Percentiles rank a stretch among this genome's conserved stretches.
Evolutionary conservation across 2,888 invertebrate species (phyloP).

Genomic region (Romanomermis culicivorax): DNA sequence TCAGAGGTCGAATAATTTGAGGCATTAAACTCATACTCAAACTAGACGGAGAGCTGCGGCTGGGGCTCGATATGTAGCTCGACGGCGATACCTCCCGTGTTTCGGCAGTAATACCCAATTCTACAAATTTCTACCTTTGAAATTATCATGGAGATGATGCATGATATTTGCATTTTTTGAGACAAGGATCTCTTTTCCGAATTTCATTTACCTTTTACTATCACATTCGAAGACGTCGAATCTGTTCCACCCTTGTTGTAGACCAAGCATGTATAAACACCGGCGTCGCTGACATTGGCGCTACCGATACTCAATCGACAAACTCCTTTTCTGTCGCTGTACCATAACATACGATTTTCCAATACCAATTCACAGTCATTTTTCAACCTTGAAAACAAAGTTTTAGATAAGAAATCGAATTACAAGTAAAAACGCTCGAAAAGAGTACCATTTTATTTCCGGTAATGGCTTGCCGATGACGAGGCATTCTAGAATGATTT

Average conservation of each 20-base stretch:
- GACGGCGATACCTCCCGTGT: neutral
- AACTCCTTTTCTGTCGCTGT: constrained; percentile 23
- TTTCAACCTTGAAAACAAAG: constrained; percentile 18
- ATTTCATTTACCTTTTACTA: too few species aligned
- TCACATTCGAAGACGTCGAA: constrained; percentile 22
- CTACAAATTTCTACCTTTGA: too few species aligned
- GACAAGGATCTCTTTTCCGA: too few species aligned
- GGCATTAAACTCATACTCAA: constrained; percentile 12
- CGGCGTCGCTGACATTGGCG: constrained; percentile 19
- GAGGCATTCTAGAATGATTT: constrained; percentile 15
- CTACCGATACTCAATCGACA: constrained; percentile 23
- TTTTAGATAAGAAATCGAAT: too few species aligned
- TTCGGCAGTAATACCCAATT: neutral
- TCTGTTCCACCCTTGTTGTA: constrained; percentile 22
- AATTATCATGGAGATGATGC: too few species aligned
- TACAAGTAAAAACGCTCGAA: neutral
- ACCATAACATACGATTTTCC: constrained; percentile 23
- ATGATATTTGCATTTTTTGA: too few species aligned
- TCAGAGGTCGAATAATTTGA: constrained; percentile 19
- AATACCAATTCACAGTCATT: constrained; percentile 24
- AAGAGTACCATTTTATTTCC: constrained; percentile 17
- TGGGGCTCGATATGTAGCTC: constrained; percentile 2
- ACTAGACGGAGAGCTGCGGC: constrained; percentile 7
- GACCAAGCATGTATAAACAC: constrained; percentile 25
- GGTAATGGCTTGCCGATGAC: constrained; percentile 9